Evolutionary conservation across 2,888 invertebrate genomes (phyloP), one percentile per base, ranked within the genome.

Genomic region (Macroteleia sp.): DNA sequence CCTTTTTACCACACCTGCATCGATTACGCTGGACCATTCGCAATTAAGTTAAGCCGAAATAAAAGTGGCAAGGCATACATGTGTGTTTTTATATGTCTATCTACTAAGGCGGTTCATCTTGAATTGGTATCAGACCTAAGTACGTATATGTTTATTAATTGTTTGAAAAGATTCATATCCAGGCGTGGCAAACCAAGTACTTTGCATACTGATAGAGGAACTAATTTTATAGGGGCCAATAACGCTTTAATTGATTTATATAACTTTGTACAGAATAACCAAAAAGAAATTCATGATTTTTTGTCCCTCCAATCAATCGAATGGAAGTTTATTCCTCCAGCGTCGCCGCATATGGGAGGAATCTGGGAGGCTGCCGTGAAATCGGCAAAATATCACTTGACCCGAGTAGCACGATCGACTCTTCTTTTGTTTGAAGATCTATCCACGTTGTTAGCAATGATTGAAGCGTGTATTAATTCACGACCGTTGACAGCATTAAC

Each of bases 351-450:
- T n/a, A 81, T 83, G 39, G 85, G 86, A 4, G 86, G 87, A 1
- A 59, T 87, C 1, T 86, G 85, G 85, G 86, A 88, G 54, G 79
- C 85, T 4, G 82, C 79, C 2, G 82, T 87, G n/a, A 86, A 87
- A 57, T 80, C 81, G 3, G 81, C 83, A 0, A 90, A 89, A 69
- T 50, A 64, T 34, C 84, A 87, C 75, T 50, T 87, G 10, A 77
- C 77, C 25, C 52, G 81, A 17, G 57, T 82, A 5, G 62, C 82
- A 6, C 81, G 84, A 0, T 62, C 77, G 12, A 19, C 50, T 4
- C 59, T 59, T 6, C 42, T 86, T 4, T 86, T 79, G 1, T 83
- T 77, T 34, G 84, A 87, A 39, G 82, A 88, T 50, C 80, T 81
- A 10, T 59, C 44, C 20, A 84, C 79, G 0, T 9, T 81, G 22